Evolutionary conservation across 1,140 invertebrate species (phyloP).

Genomic region (Brachionus manjavacas): DNA sequence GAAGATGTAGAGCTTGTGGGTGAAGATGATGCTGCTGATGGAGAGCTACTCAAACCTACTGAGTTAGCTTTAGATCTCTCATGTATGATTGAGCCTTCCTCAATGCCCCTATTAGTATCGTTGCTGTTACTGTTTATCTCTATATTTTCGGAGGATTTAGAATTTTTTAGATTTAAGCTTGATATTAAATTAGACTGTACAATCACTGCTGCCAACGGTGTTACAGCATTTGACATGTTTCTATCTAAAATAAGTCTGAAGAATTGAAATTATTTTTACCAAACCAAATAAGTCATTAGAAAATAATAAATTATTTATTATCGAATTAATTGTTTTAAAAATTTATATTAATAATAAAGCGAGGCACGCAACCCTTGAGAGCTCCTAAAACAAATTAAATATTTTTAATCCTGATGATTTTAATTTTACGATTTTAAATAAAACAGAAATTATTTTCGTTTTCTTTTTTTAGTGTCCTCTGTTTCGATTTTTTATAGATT

Average conservation of each 20-base stretch:
- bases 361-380: background rate
- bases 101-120: background rate
- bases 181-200: slow-evolving; percentile 1
- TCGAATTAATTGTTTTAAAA: background rate
- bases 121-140: background rate
- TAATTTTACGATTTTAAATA: background rate
- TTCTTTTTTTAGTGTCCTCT: background rate
- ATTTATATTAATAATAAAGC: background rate
- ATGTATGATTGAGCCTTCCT: background rate
- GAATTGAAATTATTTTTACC: background rate
- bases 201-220: slow-evolving; percentile 11
- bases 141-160: background rate
- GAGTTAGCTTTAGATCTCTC: background rate
- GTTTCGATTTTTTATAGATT: background rate
- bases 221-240: slow-evolving; percentile 40
- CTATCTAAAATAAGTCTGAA: background rate
- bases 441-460: background rate
- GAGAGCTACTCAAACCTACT: slow-evolving; percentile 21
- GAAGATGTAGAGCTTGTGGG: slow-evolving; percentile 16
- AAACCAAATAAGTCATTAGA: background rate
- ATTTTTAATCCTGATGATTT: background rate
- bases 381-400: background rate
- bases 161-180: background rate
- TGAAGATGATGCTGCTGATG: slow-evolving; percentile 24
- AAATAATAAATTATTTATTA: background rate